Evolutionary conservation across 2,888 invertebrate species (phyloP), one percentile per base, ranked within the genome.

Genomic region (Cylindroiulus punctatus): DNA sequence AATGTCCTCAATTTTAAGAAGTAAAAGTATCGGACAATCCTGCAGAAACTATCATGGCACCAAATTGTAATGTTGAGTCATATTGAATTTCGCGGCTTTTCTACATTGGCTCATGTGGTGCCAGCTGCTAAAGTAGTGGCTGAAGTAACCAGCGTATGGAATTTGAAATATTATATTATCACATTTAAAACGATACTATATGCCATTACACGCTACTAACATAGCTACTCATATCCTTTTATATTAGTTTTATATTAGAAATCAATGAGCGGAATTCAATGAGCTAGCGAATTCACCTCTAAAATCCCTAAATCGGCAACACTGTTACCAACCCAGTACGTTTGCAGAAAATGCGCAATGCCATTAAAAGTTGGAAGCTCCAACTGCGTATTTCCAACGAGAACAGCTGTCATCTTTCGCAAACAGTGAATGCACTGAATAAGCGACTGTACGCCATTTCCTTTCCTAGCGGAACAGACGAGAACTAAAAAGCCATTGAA

Each of bases 401-500:
- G 22, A 65, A 65, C 22, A 65, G 5, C 65, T 12, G 65, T 26
- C 65, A 65, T 0, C 26, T 65, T 26, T 22, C 26, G 26, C 26
- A 22, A 12, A 26, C 22, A 0, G 12, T 65, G 7, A 4, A 36
- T 36, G 7, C 36, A n/a, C n/a, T n/a, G n/a, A 8, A 5, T 22
- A 22, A 22, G 57, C 22, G 65, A 65, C 26, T 22, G 26, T 12
- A 26, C 65, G 65, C 26, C 65, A 65, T 65, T 65, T 65, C 22
- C 36, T n/a, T 26, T 26, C 26, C 65, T 65, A 65, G 65, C 26
- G 65, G 65, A 65, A 26, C 26, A 10, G 26, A 7, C 22, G 22
- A 65, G 65, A 26, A 65, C 65, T 65, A 65, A 65, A 26, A 47
- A 65, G 22, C 65, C 65, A 65, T 65, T 65, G 65, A 22, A 65